Conservation (phyloP, 2,888 invertebrate genomes). For the Bursaphelenchus okinawaensis region DNA sequence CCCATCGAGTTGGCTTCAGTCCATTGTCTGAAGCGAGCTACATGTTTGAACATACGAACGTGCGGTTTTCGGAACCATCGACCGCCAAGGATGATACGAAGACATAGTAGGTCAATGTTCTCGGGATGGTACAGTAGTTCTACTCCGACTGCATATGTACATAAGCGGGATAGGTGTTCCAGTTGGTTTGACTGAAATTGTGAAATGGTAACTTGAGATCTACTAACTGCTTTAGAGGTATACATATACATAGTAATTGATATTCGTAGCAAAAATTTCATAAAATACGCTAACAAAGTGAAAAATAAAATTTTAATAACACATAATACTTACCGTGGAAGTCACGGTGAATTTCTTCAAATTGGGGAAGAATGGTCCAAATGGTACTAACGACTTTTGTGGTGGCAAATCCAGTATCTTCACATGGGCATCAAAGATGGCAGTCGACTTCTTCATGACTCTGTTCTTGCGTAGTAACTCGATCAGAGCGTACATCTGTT, state of each 20-base stretch:
- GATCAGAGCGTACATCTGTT: constrained; percentile 39
- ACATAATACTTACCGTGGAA: constrained; percentile 30
- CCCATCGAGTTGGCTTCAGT: constrained; percentile 42
- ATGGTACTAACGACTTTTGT: not conserved
- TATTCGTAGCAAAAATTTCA: not conserved
- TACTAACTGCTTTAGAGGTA: not conserved
- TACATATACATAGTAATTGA: not conserved
- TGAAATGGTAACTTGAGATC: not conserved
- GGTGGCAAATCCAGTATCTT: constrained; percentile 12
- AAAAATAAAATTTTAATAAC: too few relatives aligned
- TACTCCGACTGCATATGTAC: constrained; percentile 41
- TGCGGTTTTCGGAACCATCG: constrained; percentile 37
- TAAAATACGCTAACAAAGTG: too few relatives aligned
- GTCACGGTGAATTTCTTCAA: constrained; percentile 45
- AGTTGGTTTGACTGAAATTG: constrained; percentile 45
- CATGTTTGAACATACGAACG: constrained; percentile 42
- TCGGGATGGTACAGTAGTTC: constrained; percentile 40
- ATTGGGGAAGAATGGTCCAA: constrained; percentile 41
- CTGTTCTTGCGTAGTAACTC: constrained; percentile 20
- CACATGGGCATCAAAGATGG: not conserved
- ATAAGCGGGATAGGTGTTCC: constrained; percentile 38
- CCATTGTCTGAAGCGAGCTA: constrained; percentile 47
- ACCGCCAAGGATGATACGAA: constrained; percentile 36
- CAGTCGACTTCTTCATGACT: not conserved
- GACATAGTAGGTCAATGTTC: constrained; percentile 43